Evolutionary conservation across 2,797 vertebrate species (phyloP).

Genomic region (Pseudomugil tenellus): DNA sequence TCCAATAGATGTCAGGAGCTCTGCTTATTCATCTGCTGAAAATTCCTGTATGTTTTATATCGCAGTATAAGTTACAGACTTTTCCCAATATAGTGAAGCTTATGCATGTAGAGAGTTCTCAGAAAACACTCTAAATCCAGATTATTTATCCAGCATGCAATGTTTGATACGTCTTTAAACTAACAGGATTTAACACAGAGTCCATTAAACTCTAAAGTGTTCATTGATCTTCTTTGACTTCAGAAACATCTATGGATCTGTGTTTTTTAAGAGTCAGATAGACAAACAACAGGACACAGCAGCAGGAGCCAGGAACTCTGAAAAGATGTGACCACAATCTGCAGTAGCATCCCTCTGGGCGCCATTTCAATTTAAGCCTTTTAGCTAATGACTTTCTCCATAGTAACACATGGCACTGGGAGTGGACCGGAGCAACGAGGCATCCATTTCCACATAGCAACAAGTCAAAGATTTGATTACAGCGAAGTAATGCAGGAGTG

Average conservation of each 20-base stretch:
- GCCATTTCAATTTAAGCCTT: constrained; percentile 10
- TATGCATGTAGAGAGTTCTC: background rate
- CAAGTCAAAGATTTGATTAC: constrained; percentile 16
- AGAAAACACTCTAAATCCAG: background rate
- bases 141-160: too few species aligned
- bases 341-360: constrained; percentile 6
- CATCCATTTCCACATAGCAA: constrained; percentile 6
- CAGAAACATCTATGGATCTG: constrained; percentile 6
- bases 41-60: too few species aligned
- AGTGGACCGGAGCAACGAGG: background rate
- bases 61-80: too few species aligned
- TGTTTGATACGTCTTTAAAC: background rate
- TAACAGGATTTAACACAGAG: background rate
- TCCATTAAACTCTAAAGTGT: constrained; percentile 31
- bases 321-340: constrained; percentile 20
- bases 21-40: too few species aligned
- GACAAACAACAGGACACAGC: background rate
- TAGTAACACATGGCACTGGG: constrained; percentile 2
- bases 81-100: too few species aligned
- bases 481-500: background rate
- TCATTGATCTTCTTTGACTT: background rate
- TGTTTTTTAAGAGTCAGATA: background rate
- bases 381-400: constrained; percentile 29
- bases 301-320: constrained; percentile 7
- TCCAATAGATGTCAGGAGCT: too few species aligned